Conservation (phyloP, 2,888 invertebrate species). For the Scaptomyza parva region DNA sequence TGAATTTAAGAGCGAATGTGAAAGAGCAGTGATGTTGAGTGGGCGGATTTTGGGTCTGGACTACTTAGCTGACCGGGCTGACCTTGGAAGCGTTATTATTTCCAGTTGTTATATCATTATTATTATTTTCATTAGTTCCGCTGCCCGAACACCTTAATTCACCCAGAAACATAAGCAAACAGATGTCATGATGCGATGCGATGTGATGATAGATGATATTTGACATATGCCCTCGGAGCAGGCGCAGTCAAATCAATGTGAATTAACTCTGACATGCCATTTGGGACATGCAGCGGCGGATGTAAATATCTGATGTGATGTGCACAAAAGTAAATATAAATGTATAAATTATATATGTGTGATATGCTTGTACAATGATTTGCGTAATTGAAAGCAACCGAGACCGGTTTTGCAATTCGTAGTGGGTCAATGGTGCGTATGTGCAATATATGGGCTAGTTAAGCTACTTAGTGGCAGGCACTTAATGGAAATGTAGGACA, state of each 20-base stretch:
- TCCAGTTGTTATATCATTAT: slow-evolving; percentile 5
- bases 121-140: slow-evolving; percentile 39
- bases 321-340: neutral
- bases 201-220: slow-evolving; percentile 21
- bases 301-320: slow-evolving; percentile 29
- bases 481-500: slow-evolving; percentile 32
- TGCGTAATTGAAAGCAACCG: slow-evolving; percentile 43
- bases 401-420: slow-evolving; percentile 40
- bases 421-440: slow-evolving; percentile 49
- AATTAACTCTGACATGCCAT: slow-evolving; percentile 32
- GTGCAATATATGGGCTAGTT: slow-evolving; percentile 30
- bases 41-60: slow-evolving; percentile 1
- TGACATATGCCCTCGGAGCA: slow-evolving; percentile 29
- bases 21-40: neutral
- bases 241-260: slow-evolving; percentile 34
- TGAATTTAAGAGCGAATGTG: neutral
- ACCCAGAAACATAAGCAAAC: slow-evolving; percentile 18
- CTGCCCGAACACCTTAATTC: slow-evolving; percentile 38
- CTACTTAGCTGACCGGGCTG: slow-evolving; percentile 9
- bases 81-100: slow-evolving; percentile 18
- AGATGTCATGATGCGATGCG: slow-evolving; percentile 5
- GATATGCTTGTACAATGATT: slow-evolving; percentile 25
- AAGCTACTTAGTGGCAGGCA: slow-evolving; percentile 13
- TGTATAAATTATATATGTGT: neutral
- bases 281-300: slow-evolving; percentile 45